Percentiles rank a stretch among this genome's conserved stretches.
Evolutionary conservation across 2,113 vertebrate genomes (phyloP).

Genomic region (Colius striatus): DNA sequence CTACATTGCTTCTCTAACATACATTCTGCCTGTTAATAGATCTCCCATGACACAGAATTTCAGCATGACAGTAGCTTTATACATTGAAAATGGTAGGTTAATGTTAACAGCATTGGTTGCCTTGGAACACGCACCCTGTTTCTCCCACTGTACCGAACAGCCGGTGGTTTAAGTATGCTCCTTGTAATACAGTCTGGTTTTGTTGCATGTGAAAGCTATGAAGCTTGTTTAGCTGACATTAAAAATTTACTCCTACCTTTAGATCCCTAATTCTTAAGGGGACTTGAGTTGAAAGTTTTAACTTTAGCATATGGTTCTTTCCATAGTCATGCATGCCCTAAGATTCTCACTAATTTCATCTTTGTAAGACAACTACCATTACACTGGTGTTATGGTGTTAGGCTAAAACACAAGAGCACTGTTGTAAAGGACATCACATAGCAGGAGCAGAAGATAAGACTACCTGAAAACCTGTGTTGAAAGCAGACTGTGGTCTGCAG

Average conservation of each 20-base stretch:
- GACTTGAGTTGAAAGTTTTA: background rate
- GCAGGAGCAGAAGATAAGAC: background rate
- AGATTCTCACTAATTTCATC: background rate
- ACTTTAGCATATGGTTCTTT: background rate
- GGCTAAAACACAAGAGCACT: background rate
- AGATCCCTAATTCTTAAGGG: background rate
- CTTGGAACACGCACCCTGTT: background rate
- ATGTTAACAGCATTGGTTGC: background rate
- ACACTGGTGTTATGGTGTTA: background rate
- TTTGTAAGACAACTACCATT: background rate
- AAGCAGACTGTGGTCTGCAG: background rate
- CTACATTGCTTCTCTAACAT: background rate
- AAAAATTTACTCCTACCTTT: background rate
- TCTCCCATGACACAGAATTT: background rate
- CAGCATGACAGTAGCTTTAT: background rate
- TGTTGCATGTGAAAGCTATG: background rate
- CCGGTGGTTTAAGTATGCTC: background rate
- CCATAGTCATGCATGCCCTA: background rate
- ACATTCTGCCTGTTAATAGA: background rate
- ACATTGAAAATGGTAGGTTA: background rate
- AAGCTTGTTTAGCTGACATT: background rate
- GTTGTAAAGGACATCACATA: background rate
- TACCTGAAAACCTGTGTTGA: background rate
- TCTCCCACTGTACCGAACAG: background rate
- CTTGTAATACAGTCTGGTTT: background rate